Evolutionary conservation across 2,113 vertebrate species (phyloP).

Genomic region (Sorex fumeus): DNA sequence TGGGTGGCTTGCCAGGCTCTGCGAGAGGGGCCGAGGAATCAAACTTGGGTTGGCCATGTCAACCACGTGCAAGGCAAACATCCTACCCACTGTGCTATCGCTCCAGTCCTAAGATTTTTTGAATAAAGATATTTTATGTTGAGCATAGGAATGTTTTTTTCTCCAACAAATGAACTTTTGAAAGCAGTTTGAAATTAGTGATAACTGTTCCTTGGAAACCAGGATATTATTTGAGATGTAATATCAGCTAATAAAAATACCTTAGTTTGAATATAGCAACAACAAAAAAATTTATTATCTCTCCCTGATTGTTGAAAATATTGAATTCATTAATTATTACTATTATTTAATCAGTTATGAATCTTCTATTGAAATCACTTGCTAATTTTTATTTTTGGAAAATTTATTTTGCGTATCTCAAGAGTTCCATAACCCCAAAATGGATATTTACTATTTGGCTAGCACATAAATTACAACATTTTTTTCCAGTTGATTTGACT

Average conservation of each 20-base stretch:
- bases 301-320: not conserved
- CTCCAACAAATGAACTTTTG: constrained; percentile 78
- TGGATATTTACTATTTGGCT: not conserved
- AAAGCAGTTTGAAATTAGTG: constrained; percentile 81
- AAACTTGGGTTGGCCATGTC: too few relatives aligned
- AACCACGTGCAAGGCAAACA: too few relatives aligned
- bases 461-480: not conserved
- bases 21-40: too few relatives aligned
- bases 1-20: too few relatives aligned
- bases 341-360: constrained; percentile 7
- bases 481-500: constrained; percentile 50
- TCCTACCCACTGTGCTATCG: too few relatives aligned
- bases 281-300: not conserved
- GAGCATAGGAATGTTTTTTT: constrained; percentile 70
- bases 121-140: constrained; percentile 82
- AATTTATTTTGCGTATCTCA: constrained; percentile 18
- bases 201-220: constrained; percentile 80
- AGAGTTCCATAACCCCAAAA: constrained; percentile 9
- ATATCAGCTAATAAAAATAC: constrained; percentile 89
- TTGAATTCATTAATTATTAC: not conserved
- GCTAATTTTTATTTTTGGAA: constrained; percentile 22
- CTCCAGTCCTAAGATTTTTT: constrained; percentile 72
- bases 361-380: constrained; percentile 6
- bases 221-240: constrained; percentile 87
- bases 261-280: constrained; percentile 85